Evolutionary conservation across 2,888 invertebrate species (phyloP).

Genomic region (Agrilus biguttatus): DNA sequence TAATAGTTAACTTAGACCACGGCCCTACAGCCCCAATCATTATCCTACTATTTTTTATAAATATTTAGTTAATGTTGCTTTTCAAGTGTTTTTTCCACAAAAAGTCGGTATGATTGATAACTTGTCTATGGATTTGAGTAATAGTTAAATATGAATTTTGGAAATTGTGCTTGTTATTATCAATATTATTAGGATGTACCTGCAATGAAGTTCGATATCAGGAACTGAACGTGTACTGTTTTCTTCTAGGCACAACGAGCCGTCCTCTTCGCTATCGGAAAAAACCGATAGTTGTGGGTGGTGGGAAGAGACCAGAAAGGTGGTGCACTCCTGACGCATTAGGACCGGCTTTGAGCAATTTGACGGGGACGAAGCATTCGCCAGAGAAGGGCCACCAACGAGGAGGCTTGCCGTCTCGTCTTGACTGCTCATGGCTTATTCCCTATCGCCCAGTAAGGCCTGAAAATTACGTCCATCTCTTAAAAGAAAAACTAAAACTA

Average conservation of each 20-base stretch:
- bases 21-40: too few relatives aligned
- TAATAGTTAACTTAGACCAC: too few relatives aligned
- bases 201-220: slow-evolving; percentile 67
- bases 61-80: too few relatives aligned
- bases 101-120: too few relatives aligned
- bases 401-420: slow-evolving; percentile 74
- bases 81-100: too few relatives aligned
- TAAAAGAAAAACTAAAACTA: too few relatives aligned
- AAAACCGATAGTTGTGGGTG: slow-evolving; percentile 54
- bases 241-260: slow-evolving; percentile 48
- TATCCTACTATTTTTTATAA: too few relatives aligned
- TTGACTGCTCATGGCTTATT: slow-evolving; percentile 41
- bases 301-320: slow-evolving; percentile 52
- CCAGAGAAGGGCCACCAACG: slow-evolving; percentile 47
- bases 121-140: too few relatives aligned
- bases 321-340: slow-evolving; percentile 76
- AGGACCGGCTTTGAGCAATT: slow-evolving; percentile 59
- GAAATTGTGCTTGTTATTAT: too few relatives aligned
- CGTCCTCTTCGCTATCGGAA: slow-evolving; percentile 68
- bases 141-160: too few relatives aligned
- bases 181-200: slow-evolving; percentile 17
- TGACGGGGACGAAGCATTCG: slow-evolving; percentile 32
- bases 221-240: slow-evolving; percentile 63
- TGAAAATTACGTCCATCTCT: slow-evolving; percentile 4
- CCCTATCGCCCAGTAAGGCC: slow-evolving; percentile 8